Base-by-base conservation (phyloP, 2,888 invertebrate genomes). In the Caenorhabditis japonica region DNA sequence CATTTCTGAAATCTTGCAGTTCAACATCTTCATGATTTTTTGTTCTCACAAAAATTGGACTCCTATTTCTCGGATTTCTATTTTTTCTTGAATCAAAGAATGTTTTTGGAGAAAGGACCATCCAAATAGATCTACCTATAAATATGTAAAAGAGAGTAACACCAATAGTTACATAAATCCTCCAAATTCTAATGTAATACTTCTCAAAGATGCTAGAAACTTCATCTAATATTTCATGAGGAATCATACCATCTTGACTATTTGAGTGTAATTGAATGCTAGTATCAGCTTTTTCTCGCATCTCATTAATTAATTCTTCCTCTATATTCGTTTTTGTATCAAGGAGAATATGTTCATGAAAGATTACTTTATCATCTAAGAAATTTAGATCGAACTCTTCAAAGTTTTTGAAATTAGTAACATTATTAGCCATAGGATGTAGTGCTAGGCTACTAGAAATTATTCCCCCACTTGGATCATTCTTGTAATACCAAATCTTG, bases 161-260 rank as follows among this genome's bases (percentile, higher is more conserved):
- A 36, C 66, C 75, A 43, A 75, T 64, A 56, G 75, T 75, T 47
- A 75, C 75, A 76, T 76, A 76, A 34, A 75, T 70, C 41, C 75
- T 75, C 75, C 75, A 75, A 25, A 76, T 41, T 38, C 51, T 76
- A 10, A 75, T 47, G 23, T 34, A 75, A 68, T 51, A 75, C 43
- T 49, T 60, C 44, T 61, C 69, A 56, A 59, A 73, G 47, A 71
- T 43, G 30, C 44, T 33, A n/a, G 44, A 44, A 30, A 64, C 64
- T 19, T 75, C 75, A 60, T 53, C 64, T 49, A 76, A 62, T 59
- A 77, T 78, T 62, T 77, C 77, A 70, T 78, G 77, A 53, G 77
- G 77, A 43, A 77, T 61, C 49, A 60, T 69, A 23, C 66, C 58
- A 62, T 72, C 64, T 74, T 78, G 78, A 51, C 52, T 70, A 74